A percentile compares a stretch with the other conserved stretches of the same genome.
Conservation (phyloP, 2,888 invertebrate species). For the Ptychoptera contaminata region DNA sequence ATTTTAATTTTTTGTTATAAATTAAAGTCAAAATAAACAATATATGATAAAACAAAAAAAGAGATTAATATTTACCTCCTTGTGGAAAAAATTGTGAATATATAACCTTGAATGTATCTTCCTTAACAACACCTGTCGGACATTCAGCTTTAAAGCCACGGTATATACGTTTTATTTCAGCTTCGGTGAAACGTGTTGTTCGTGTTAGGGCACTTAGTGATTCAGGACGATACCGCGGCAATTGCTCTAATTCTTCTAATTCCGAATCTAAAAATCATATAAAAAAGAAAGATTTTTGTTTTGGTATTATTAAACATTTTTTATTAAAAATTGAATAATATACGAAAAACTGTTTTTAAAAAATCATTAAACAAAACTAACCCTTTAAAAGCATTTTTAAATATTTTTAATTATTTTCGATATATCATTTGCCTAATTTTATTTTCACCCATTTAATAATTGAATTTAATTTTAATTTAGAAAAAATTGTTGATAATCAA, state of each 20-base stretch:
- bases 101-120: slow-evolving; percentile 91
- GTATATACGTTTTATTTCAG: slow-evolving; percentile 90
- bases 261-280: slow-evolving; percentile 64
- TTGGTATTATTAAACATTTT: not conserved
- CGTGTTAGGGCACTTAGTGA: slow-evolving; percentile 80
- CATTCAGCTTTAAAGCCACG: slow-evolving; percentile 93
- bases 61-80: slow-evolving; percentile 72
- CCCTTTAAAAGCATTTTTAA: too few species aligned
- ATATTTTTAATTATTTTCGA: too few species aligned
- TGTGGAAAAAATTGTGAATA: slow-evolving; percentile 96
- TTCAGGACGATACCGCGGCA: slow-evolving; percentile 85
- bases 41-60: too few species aligned
- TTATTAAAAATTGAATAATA: not conserved
- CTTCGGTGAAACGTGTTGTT: slow-evolving; percentile 80
- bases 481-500: too few species aligned
- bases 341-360: too few species aligned
- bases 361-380: not conserved
- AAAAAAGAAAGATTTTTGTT: slow-evolving; percentile 1
- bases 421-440: too few species aligned
- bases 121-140: slow-evolving; percentile 86
- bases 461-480: too few species aligned
- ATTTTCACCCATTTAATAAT: too few species aligned
- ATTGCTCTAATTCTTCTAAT: slow-evolving; percentile 81
- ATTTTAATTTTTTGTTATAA: too few species aligned
- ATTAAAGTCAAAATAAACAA: too few species aligned